Base-by-base conservation (phyloP, 2,888 invertebrate genomes). In the Ditylenchus weischeri region DNA sequence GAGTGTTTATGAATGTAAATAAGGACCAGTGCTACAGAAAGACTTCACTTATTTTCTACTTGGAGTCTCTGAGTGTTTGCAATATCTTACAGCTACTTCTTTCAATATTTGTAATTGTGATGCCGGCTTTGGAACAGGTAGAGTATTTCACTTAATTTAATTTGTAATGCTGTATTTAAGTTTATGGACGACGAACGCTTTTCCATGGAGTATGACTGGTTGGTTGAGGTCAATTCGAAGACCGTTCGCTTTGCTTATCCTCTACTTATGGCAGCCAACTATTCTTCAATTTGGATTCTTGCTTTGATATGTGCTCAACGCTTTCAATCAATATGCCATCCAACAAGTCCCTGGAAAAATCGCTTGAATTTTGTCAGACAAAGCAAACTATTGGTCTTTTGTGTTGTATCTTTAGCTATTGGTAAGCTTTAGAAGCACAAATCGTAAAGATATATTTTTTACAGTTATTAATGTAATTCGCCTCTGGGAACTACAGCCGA, bases 241-340 rank as follows among this genome's bases (percentile, higher is more conserved):
- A 66, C 72, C 10, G 67, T 77, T 57, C 61, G 67, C 18, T 50
- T 67, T 35, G 70, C 71, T n/a, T 78, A 78, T 60, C 78, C 78
- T 0, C 61, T 78, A n/a, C 66, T 78, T 18, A 64, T 79, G 72
- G 68, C 78, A 18, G 69, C 77, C 36, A 79, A 78, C 64, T 78
- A 78, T 65, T 71, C 79, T 5, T 71, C 78, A 19, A 76, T 78
- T 23, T 78, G 78, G 78, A 68, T 79, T 21, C 63, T 78, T 15
- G 66, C 72, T 7, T 66, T 78, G 36, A 78, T 76, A 11, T 78
- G 78, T 70, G 79, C 77, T 36, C 78, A 79, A 49, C 68, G 79
- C 50, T 78, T 63, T 62, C 78, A 78, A 69, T 69, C 79, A 11
- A 73, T 78, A 19, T 78, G 78, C 51, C 75, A 72, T 57, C 77